Evolutionary conservation across 2,888 invertebrate genomes (phyloP).

Genomic region (Andrena fulva): DNA sequence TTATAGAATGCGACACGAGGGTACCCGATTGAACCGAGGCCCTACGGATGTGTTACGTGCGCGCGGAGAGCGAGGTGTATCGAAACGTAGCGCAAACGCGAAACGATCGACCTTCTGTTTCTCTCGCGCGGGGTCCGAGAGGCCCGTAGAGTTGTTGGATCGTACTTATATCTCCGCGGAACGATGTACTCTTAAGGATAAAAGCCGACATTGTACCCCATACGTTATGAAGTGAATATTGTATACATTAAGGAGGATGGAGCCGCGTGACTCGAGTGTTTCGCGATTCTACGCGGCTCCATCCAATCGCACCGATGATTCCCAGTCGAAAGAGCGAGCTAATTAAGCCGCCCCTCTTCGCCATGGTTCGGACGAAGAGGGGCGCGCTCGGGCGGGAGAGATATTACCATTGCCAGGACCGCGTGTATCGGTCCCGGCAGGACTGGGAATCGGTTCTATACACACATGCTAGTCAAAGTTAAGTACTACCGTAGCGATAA

Average conservation of each 20-base stretch:
- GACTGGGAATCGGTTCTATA: constrained; percentile 75
- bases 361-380: background rate
- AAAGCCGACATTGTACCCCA: constrained; percentile 71
- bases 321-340: constrained; percentile 8
- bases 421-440: constrained; percentile 10
- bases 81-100: constrained; percentile 26
- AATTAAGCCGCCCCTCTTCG: constrained; percentile 6
- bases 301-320: constrained; percentile 30
- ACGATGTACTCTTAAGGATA: constrained; percentile 69
- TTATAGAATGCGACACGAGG: constrained; percentile 57
- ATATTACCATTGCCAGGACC: background rate
- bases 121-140: constrained; percentile 55
- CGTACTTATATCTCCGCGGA: constrained; percentile 67
- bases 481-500: constrained; percentile 79
- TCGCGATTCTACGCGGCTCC: constrained; percentile 27
- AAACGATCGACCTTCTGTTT: constrained; percentile 58
- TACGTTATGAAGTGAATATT: constrained; percentile 52
- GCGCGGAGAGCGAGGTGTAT: background rate
- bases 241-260: constrained; percentile 38
- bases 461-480: constrained; percentile 80
- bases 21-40: constrained; percentile 28
- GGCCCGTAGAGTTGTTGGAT: constrained; percentile 61
- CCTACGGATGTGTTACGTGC: constrained; percentile 16
- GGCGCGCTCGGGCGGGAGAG: background rate
- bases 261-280: constrained; percentile 25